These are phyloP conservation scores for Crambe crambe DNA, from an alignment of 37 sponge, comb jelly and placozoan species.

Conservation along the genomic window DNA sequence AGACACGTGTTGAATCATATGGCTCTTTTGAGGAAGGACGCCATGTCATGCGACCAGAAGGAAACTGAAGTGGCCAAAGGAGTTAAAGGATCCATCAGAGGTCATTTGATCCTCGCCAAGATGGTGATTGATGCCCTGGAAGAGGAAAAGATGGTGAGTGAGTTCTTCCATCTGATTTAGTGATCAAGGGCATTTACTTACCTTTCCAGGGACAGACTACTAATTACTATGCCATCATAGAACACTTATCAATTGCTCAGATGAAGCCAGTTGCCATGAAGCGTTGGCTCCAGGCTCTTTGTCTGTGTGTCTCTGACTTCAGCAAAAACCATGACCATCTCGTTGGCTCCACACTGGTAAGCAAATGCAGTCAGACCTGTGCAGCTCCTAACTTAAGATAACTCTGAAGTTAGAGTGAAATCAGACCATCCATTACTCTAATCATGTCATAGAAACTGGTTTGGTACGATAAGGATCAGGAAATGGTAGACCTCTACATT, in stretches of 20 bases:
- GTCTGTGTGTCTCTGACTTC: conserved; percentile 53
- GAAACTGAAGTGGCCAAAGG: background rate
- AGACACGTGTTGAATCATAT: too few species aligned
- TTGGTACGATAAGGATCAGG: conserved; percentile 46
- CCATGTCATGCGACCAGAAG: background rate
- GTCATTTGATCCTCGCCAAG: conserved; percentile 53
- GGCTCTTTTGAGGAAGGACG: too few species aligned
- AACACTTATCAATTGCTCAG: conserved; percentile 20
- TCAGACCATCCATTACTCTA: background rate
- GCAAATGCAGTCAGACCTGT: too few species aligned
- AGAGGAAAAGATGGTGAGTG: conserved; percentile 39
- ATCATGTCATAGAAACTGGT: conserved; percentile 35
- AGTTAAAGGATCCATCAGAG: conserved; percentile 7
- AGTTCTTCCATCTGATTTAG: background rate
- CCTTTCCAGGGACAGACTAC: conserved; percentile 21
- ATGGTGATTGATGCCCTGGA: conserved; percentile 39
- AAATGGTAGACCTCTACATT: conserved; percentile 51
- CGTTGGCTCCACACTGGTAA: conserved; percentile 62
- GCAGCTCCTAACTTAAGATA: background rate
- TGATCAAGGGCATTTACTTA: background rate
- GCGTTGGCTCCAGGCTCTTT: conserved; percentile 61
- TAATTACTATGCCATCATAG: conserved; percentile 31
- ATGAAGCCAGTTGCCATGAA: conserved; percentile 36
- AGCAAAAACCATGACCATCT: conserved; percentile 46
- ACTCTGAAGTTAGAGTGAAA: background rate